These are phyloP conservation scores for Andrena praecox DNA, from an alignment of 2,888 invertebrate genomes.

Conservation along the genomic window DNA sequence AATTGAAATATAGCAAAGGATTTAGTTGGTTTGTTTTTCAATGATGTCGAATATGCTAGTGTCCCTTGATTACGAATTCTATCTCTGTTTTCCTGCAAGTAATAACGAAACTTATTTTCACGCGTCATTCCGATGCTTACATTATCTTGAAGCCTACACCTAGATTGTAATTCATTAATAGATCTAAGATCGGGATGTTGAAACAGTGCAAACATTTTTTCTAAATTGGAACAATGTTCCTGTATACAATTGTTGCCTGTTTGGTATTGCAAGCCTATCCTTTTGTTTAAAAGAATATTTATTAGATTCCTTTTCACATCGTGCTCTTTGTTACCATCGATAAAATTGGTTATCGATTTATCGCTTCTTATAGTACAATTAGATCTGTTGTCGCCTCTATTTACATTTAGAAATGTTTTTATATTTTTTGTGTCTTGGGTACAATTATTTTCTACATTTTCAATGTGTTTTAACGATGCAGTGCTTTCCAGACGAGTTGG, in stretches of 20 bases:
- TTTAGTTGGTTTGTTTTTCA: slow-evolving; percentile 63
- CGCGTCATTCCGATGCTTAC: slow-evolving; percentile 75
- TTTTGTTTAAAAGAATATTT: slow-evolving; percentile 31
- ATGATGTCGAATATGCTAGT: slow-evolving; percentile 47
- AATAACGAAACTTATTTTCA: slow-evolving; percentile 78
- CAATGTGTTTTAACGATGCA: slow-evolving; percentile 6
- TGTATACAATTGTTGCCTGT: slow-evolving; percentile 56
- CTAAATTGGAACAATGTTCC: slow-evolving; percentile 88
- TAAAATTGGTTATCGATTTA: slow-evolving; percentile 2
- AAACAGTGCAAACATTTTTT: slow-evolving; percentile 87
- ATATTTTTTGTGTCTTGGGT: slow-evolving; percentile 36
- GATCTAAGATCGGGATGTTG: slow-evolving; percentile 73
- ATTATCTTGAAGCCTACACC: slow-evolving; percentile 73
- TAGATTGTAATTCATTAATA: slow-evolving; percentile 19
- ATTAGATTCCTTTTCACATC: slow-evolving; percentile 13
- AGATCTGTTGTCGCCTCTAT: slow-evolving; percentile 28
- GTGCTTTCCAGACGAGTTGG: slow-evolving; percentile 12
- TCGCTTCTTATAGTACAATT: slow-evolving; percentile 19
- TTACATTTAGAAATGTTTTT: slow-evolving; percentile 35
- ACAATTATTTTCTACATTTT: slow-evolving; percentile 3
- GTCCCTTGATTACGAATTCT: slow-evolving; percentile 39
- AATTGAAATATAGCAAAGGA: slow-evolving; percentile 74
- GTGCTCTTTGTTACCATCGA: slow-evolving; percentile 5
- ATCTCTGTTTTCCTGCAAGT: slow-evolving; percentile 72
- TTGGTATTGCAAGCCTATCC: slow-evolving; percentile 36